phyloP scores from a whole-genome alignment of 2,113 vertebrate species.

The Dermatemys mawii region DNA sequence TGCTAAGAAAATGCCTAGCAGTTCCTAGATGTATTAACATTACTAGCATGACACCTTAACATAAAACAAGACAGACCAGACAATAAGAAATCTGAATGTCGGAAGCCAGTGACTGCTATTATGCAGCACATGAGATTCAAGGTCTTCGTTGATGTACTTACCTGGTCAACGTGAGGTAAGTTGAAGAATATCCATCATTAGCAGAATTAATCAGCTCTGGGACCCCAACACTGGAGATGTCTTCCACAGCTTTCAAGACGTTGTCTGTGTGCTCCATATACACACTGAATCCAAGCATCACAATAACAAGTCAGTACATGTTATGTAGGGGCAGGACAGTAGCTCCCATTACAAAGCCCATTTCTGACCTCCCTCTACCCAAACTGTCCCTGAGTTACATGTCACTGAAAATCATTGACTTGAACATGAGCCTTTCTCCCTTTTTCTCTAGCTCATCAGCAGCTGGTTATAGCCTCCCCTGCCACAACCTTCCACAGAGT shows the following conservation, averaged over 20 bases:
- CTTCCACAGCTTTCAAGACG: constrained; percentile 91
- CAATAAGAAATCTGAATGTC: not conserved
- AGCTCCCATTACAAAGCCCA: not conserved
- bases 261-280: constrained; percentile 90
- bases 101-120: not conserved
- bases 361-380: not conserved
- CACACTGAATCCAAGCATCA: constrained; percentile 78
- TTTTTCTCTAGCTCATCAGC: not conserved
- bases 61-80: not conserved
- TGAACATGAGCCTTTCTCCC: not conserved
- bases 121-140: not conserved
- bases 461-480: not conserved
- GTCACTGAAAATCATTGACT: not conserved
- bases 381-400: not conserved
- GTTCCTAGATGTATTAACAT: not conserved
- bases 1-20: not conserved
- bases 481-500: not conserved
- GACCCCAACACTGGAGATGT: constrained; percentile 87
- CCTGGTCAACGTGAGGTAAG: constrained; percentile 92
- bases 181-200: constrained; percentile 87
- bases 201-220: constrained; percentile 84
- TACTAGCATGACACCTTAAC: not conserved
- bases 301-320: not conserved
- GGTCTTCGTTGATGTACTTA: constrained; percentile 53
- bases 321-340: not conserved